Conservation (phyloP, 2,888 invertebrate species). For the Leuctra nigra region DNA sequence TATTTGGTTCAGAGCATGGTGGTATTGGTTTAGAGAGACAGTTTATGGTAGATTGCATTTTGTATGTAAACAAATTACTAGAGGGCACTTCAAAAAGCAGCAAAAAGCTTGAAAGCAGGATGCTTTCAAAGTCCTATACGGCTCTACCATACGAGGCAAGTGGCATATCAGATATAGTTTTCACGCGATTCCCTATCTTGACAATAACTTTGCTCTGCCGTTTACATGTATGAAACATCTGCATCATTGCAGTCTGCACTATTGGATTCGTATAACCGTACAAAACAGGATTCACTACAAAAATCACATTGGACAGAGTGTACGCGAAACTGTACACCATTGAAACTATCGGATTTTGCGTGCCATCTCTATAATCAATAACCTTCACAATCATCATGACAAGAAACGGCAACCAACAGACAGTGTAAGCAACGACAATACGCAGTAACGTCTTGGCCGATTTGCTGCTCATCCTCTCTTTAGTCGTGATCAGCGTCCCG, state of each 20-base stretch:
- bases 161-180: too few species aligned
- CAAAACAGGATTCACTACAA: conserved; percentile 17
- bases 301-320: conserved; percentile 9
- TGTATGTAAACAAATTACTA: too few species aligned
- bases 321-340: conserved; percentile 1
- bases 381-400: conserved; percentile 4
- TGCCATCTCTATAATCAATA: neutral
- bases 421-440: conserved; percentile 4
- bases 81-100: too few species aligned
- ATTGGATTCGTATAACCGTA: conserved; percentile 19
- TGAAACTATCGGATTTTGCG: neutral
- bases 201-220: neutral
- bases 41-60: too few species aligned
- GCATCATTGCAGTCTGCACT: neutral
- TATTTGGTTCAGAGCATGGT: too few species aligned
- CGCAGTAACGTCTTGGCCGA: conserved; percentile 12
- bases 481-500: neutral
- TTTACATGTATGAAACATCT: conserved; percentile 5
- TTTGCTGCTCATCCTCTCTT: neutral
- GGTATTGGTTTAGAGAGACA: too few species aligned
- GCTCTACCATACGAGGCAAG: too few species aligned
- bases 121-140: too few species aligned
- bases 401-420: conserved; percentile 13
- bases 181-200: too few species aligned
- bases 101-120: too few species aligned